These are phyloP conservation scores for Drusus annulatus DNA, from an alignment of 1,140 invertebrate species.

Conservation along the genomic window DNA sequence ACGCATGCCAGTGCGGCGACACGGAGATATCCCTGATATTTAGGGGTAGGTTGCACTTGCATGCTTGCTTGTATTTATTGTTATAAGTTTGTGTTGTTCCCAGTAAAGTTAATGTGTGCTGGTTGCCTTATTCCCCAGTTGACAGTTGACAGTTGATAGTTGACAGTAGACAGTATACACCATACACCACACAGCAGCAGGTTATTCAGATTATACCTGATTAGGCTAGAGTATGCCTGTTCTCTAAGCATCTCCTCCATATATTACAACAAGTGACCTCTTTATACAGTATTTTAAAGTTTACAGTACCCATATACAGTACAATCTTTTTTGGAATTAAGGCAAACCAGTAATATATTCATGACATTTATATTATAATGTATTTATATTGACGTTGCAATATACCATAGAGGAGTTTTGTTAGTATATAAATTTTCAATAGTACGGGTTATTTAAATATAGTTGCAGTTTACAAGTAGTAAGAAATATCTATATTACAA, in stretches of 20 bases:
- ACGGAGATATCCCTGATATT: slow-evolving; percentile 72
- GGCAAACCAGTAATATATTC: slow-evolving; percentile 58
- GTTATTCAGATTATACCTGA: no score
- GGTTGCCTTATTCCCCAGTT: slow-evolving; percentile 50
- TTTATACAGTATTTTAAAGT: slow-evolving; percentile 46
- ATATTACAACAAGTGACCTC: slow-evolving; percentile 16
- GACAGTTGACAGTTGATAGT: no score
- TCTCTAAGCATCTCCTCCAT: not conserved
- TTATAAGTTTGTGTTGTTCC: slow-evolving; percentile 61
- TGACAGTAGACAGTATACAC: no score
- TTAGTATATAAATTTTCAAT: slow-evolving; percentile 57
- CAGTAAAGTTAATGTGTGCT: slow-evolving; percentile 49
- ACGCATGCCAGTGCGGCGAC: slow-evolving; percentile 69
- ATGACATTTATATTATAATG: slow-evolving; percentile 59
- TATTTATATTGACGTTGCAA: slow-evolving; percentile 58
- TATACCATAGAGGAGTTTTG: slow-evolving; percentile 56
- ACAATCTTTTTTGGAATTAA: slow-evolving; percentile 48
- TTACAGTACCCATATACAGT: slow-evolving; percentile 58
- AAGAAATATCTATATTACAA: slow-evolving; percentile 55
- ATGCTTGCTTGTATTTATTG: slow-evolving; percentile 71
- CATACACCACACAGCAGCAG: no score
- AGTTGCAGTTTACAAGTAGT: slow-evolving; percentile 40
- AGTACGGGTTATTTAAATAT: slow-evolving; percentile 54
- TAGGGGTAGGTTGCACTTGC: slow-evolving; percentile 72
- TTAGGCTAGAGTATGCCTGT: no score